Evolutionary conservation across 2,888 invertebrate genomes (phyloP).

Genomic region (Formica aserva): DNA sequence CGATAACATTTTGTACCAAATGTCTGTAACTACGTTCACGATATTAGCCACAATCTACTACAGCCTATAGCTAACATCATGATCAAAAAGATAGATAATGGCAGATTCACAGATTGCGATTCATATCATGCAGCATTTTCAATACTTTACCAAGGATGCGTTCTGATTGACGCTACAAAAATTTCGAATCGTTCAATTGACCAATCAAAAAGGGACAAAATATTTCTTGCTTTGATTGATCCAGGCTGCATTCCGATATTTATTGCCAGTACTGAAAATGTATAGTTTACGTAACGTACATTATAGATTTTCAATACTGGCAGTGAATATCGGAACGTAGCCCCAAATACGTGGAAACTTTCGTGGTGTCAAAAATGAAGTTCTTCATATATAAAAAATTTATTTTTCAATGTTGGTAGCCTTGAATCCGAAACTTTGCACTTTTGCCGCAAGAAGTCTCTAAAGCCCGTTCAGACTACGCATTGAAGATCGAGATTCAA

Average conservation of each 20-base stretch:
- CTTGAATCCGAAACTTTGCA: neutral
- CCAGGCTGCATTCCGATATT: neutral
- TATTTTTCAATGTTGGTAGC: neutral
- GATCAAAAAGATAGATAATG: neutral
- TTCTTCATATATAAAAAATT: neutral
- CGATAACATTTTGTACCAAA: slow-evolving; percentile 79
- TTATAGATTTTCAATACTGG: too few relatives aligned
- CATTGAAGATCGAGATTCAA: too few relatives aligned
- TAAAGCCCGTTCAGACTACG: too few relatives aligned
- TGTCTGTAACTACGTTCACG: slow-evolving; percentile 11
- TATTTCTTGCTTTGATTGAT: neutral
- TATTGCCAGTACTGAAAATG: too few relatives aligned
- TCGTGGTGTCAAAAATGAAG: neutral
- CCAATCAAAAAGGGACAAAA: neutral
- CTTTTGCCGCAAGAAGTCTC: too few relatives aligned
- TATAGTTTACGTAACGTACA: too few relatives aligned
- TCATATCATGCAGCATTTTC: neutral
- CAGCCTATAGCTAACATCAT: slow-evolving; percentile 15
- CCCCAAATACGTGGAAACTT: neutral
- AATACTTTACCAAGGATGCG: neutral
- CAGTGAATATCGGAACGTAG: too few relatives aligned
- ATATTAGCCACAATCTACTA: neutral
- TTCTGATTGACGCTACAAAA: neutral
- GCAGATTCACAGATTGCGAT: neutral
- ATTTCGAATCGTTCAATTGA: neutral